Percentiles rank a stretch among this genome's conserved stretches.
These are phyloP conservation scores for Drosophila bocqueti DNA, from an alignment of 1,140 invertebrate species.

Conservation along the genomic window DNA sequence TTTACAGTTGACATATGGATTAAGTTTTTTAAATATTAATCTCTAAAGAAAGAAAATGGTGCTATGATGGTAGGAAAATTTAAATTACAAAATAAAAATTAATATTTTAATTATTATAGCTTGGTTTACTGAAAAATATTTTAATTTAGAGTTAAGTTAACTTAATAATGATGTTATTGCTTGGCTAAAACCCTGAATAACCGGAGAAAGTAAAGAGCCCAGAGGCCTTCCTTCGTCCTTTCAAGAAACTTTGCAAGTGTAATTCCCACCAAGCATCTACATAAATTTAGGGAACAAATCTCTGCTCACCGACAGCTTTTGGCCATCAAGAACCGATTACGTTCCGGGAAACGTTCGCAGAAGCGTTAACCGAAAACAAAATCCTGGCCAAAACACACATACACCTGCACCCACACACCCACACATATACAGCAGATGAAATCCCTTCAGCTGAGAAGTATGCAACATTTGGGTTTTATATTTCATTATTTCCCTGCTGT, in stretches of 20 bases:
- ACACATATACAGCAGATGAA: neutral
- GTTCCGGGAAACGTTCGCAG: slow-evolving; percentile 14
- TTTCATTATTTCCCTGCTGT: slow-evolving; percentile 49
- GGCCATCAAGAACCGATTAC: slow-evolving; percentile 46
- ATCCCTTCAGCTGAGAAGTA: slow-evolving; percentile 32
- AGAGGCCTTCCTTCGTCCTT: neutral
- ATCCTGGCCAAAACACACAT: slow-evolving; percentile 14
- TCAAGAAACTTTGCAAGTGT: neutral
- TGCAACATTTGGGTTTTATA: slow-evolving; percentile 54
- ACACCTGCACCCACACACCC: neutral
- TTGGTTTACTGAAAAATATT: neutral
- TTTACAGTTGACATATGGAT: neutral
- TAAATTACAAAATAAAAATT: neutral
- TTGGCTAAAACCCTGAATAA: neutral
- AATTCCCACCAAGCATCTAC: slow-evolving; percentile 18
- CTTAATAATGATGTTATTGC: neutral
- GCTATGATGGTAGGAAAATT: neutral
- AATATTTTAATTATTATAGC: neutral
- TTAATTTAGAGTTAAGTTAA: neutral
- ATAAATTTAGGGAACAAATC: slow-evolving; percentile 37
- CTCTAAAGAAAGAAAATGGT: neutral
- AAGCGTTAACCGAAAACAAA: slow-evolving; percentile 44
- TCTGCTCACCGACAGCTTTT: slow-evolving; percentile 38
- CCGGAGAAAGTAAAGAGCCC: neutral
- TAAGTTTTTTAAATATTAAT: too few species aligned